These are phyloP conservation scores for Napeogenes inachia DNA, from an alignment of 2,888 invertebrate genomes.

Conservation along the genomic window DNA sequence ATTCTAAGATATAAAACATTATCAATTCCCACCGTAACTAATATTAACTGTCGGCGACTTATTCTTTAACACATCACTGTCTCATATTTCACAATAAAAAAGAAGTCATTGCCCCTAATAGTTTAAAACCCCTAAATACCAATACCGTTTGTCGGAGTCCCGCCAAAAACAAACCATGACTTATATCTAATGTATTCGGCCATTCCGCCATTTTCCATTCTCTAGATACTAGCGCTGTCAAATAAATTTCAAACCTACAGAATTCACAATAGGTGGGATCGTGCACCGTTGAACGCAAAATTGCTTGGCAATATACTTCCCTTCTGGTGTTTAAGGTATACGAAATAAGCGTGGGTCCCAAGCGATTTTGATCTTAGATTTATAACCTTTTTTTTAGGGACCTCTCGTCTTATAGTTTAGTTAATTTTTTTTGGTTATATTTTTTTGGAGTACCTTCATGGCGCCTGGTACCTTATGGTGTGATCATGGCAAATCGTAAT, in stretches of 20 bases:
- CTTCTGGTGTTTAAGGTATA: slow-evolving; percentile 48
- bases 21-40: slow-evolving; percentile 67
- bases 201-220: slow-evolving; percentile 77
- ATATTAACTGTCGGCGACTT: slow-evolving; percentile 59
- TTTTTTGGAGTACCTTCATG: slow-evolving; percentile 72
- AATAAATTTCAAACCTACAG: slow-evolving; percentile 75
- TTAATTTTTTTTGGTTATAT: slow-evolving; percentile 67
- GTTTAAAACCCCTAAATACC: slow-evolving; percentile 73
- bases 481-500: slow-evolving; percentile 70
- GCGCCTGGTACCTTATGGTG: slow-evolving; percentile 59
- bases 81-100: slow-evolving; percentile 58
- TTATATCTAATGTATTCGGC: slow-evolving; percentile 72
- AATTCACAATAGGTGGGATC: slow-evolving; percentile 75
- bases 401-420: slow-evolving; percentile 63
- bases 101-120: slow-evolving; percentile 63
- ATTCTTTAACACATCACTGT: slow-evolving; percentile 53
- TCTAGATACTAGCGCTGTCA: slow-evolving; percentile 74
- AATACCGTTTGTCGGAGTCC: slow-evolving; percentile 76
- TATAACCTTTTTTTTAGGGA: slow-evolving; percentile 58
- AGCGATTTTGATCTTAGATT: slow-evolving; percentile 56
- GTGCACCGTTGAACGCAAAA: slow-evolving; percentile 54
- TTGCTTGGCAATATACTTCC: slow-evolving; percentile 53
- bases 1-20: slow-evolving; percentile 48
- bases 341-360: slow-evolving; percentile 39
- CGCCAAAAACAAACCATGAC: slow-evolving; percentile 77